Percentiles rank a stretch among this genome's conserved stretches.
Evolutionary conservation across 2,797 vertebrate genomes (phyloP).

Genomic region (Tamandua tetradactyla): DNA sequence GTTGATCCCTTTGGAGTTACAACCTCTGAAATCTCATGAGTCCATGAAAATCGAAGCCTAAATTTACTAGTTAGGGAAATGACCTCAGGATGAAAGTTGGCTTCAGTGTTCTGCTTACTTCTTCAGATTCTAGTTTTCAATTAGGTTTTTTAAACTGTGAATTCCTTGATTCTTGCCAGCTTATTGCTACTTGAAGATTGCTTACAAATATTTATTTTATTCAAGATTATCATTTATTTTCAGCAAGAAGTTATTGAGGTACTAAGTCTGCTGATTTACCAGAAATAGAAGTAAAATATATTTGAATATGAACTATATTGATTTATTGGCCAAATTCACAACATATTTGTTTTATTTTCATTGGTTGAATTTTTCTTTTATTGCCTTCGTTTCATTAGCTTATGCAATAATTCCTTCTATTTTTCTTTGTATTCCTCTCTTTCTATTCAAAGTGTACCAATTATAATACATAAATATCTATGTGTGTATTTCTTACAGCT

Average conservation of each 20-base stretch:
- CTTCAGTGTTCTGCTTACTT: background rate
- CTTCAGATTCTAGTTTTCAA: background rate
- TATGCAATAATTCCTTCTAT: background rate
- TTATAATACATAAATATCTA: background rate
- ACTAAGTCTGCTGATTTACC: background rate
- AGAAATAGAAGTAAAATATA: slow-evolving; percentile 13
- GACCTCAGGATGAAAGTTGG: background rate
- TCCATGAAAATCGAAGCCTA: background rate
- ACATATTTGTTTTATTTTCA: background rate
- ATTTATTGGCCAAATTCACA: background rate
- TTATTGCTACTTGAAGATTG: background rate
- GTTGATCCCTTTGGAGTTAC: background rate
- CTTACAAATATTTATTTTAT: slow-evolving; percentile 9
- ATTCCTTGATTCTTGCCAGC: background rate
- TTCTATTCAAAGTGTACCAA: background rate
- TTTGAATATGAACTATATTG: background rate
- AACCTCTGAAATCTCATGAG: background rate
- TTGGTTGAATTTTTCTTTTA: slow-evolving; percentile 7
- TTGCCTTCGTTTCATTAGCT: background rate
- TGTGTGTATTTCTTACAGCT: background rate
- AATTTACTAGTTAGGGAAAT: background rate
- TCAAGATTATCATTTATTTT: background rate
- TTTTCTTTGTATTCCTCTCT: slow-evolving; percentile 27
- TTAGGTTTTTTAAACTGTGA: background rate
- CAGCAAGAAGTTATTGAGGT: background rate